These are phyloP conservation scores for Amphiura filiformis DNA, from an alignment of 35 echinoderm and acorn worm species.

Conservation along the genomic window DNA sequence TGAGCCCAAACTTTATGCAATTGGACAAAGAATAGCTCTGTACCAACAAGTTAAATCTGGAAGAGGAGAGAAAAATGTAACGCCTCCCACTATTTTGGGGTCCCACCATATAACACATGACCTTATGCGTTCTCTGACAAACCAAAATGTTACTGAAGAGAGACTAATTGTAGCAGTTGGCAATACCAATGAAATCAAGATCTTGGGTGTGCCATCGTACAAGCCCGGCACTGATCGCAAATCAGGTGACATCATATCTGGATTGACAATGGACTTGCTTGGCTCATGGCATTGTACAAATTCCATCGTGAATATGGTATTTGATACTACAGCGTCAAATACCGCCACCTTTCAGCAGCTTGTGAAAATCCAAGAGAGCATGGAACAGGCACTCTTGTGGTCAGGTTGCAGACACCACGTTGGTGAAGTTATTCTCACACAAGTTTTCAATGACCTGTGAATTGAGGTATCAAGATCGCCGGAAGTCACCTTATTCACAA, in stretches of 20 bases:
- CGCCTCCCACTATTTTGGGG: no score
- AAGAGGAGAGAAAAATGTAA: no score
- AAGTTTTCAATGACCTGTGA: not conserved
- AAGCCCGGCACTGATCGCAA: not conserved
- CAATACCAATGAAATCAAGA: not conserved
- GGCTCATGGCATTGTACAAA: not conserved
- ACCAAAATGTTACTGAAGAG: no score
- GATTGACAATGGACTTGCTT: not conserved
- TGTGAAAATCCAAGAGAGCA: not conserved
- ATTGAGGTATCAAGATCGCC: not conserved
- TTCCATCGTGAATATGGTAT: not conserved
- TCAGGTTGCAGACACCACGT: not conserved
- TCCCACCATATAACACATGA: no score
- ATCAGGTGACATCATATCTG: not conserved
- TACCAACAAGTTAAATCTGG: no score
- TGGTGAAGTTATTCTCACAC: not conserved
- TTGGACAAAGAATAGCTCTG: no score
- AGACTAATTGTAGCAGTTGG: not conserved
- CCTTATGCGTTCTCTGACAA: no score
- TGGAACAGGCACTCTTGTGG: not conserved
- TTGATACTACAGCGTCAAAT: not conserved
- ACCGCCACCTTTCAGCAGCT: not conserved
- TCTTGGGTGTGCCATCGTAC: not conserved
- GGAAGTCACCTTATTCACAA: not conserved
- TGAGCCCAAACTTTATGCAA: no score